Conservation (phyloP, 2,888 invertebrate species). For the Apamea epomidion region DNA sequence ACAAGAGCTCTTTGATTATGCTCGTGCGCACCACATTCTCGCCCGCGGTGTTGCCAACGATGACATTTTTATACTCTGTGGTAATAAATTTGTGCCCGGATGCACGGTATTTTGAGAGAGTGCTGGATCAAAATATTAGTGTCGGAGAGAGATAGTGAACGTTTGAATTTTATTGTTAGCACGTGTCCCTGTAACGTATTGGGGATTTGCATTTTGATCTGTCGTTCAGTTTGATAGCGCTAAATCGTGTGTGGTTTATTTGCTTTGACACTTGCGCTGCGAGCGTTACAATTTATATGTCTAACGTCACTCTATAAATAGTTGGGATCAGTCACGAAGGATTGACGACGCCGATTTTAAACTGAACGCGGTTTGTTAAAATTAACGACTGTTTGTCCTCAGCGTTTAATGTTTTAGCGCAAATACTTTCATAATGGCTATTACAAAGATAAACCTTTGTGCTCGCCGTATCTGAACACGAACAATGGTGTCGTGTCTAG, state of each 20-base stretch:
- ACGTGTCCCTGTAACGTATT: conserved; percentile 76
- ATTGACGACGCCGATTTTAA: conserved; percentile 60
- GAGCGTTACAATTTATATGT: conserved; percentile 64
- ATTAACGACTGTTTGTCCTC: conserved; percentile 58
- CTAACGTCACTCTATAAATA: conserved; percentile 64
- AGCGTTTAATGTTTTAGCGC: conserved; percentile 44
- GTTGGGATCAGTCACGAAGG: conserved; percentile 61
- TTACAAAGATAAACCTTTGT: conserved; percentile 54
- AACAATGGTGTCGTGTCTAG: conserved; percentile 48
- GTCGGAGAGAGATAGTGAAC: conserved; percentile 71
- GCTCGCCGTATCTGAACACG: conserved; percentile 48
- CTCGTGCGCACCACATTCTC: conserved; percentile 71
- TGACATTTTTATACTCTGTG: conserved; percentile 84
- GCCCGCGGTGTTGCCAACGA: conserved; percentile 76
- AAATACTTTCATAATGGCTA: conserved; percentile 50
- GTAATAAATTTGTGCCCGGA: conserved; percentile 84
- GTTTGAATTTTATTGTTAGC: conserved; percentile 81
- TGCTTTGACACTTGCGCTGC: conserved; percentile 65
- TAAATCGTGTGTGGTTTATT: conserved; percentile 74
- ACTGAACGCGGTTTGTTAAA: conserved; percentile 50
- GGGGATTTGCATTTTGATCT: conserved; percentile 75
- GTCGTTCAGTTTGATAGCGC: conserved; percentile 71
- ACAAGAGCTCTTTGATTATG: conserved; percentile 83
- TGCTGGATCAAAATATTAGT: conserved; percentile 82
- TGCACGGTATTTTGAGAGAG: conserved; percentile 80